Percentiles rank a stretch among this genome's conserved stretches.
Conservation (phyloP, 2,113 vertebrate genomes). For the Myrmecophaga tridactyla region DNA sequence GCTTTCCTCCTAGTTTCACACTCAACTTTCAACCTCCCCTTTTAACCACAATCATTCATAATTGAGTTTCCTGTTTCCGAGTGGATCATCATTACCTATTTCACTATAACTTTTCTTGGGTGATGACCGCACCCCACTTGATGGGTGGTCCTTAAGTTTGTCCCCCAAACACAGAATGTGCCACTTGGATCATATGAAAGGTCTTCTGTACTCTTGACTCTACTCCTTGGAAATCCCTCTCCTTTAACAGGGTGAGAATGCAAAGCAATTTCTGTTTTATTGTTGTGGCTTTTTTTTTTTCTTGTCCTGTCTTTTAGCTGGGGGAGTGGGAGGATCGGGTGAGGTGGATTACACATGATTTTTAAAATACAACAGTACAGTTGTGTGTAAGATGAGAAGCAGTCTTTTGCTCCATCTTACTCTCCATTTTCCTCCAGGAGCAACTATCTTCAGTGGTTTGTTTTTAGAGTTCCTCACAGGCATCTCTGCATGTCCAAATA, state of each 20-base stretch:
- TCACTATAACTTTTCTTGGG: fast-evolving
- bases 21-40: too few species aligned
- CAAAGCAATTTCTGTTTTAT: background rate
- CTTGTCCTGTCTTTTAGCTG: background rate
- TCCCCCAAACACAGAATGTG: too few species aligned
- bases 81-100: too few species aligned
- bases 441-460: background rate
- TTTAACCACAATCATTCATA: too few species aligned
- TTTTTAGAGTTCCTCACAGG: background rate
- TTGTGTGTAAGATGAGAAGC: background rate
- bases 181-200: background rate
- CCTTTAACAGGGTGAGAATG: background rate
- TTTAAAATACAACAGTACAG: background rate
- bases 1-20: too few species aligned
- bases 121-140: background rate
- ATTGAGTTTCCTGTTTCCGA: fast-evolving
- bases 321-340: too few species aligned
- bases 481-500: too few species aligned
- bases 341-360: background rate
- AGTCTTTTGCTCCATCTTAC: background rate
- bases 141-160: background rate
- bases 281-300: background rate
- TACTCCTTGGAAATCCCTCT: fast-evolving
- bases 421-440: background rate
- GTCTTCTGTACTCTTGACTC: background rate